Percentiles rank a stretch among this genome's conserved stretches.
phyloP scores from a whole-genome alignment of 2,113 vertebrate species.

The Mastomys natalensis region DNA sequence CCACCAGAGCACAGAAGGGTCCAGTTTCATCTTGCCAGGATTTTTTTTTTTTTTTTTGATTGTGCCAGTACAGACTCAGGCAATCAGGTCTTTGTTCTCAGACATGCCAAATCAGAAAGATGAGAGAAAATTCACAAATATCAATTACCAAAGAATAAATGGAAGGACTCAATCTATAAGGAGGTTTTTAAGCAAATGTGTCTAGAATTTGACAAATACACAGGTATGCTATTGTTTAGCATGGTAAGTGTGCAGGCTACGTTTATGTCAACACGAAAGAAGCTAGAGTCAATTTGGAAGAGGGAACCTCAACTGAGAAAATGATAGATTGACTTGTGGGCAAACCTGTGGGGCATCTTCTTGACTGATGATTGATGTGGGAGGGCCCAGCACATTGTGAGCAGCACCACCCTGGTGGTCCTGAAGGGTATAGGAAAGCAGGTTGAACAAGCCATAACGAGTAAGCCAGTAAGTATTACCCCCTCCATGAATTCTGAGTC shows the following conservation, averaged over 20 bases:
- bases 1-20: background rate
- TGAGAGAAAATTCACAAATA: constrained; percentile 31
- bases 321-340: background rate
- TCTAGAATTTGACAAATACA: background rate
- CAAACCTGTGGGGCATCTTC: background rate
- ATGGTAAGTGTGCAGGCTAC: background rate
- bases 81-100: constrained; percentile 21
- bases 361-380: background rate
- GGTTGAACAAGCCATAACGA: background rate
- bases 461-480: background rate
- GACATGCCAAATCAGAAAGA: background rate
- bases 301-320: background rate
- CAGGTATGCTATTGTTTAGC: background rate
- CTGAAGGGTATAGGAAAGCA: background rate
- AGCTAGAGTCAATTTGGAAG: background rate
- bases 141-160: constrained; percentile 7
- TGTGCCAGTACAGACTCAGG: background rate
- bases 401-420: background rate
- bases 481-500: background rate
- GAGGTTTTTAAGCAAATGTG: background rate
- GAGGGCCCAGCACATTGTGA: background rate
- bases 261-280: background rate
- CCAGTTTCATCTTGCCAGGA: background rate
- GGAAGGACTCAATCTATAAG: background rate
- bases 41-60: background rate